Base-by-base conservation (phyloP, 2,888 invertebrate species). In the Gymnoscelis rufifasciata region DNA sequence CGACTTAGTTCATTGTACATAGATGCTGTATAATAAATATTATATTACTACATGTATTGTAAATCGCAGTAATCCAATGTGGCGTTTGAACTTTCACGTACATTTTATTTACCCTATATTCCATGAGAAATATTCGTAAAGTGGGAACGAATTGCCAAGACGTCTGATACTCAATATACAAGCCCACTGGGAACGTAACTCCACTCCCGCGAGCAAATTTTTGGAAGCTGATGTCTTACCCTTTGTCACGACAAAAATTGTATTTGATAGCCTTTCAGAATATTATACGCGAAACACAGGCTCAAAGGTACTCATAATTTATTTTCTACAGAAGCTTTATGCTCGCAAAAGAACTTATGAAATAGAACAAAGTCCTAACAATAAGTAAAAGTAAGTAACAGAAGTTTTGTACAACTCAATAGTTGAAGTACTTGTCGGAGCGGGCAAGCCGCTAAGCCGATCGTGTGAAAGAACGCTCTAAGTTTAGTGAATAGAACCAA, bases 361-460 rank as follows among this genome's bases (percentile, higher is more conserved):
- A 63, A 66, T 65, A 64, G 64, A 65, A 64, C 66, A 64, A 66
- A 71, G 58, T 71, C 61, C 61, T 65, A 75, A 83, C 80, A 82
- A 81, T 78, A 68, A 67, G 54, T 37, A 28, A 39, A 47, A 46
- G 43, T 48, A 62, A 64, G 70, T 64, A 72, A 68, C 57, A 64
- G 59, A 77, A 80, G 66, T 78, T 71, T 53, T 58, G 56, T 62
- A 60, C 56, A 72, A 75, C 72, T 71, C 65, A 59, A 65, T 68
- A 68, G 74, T 81, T 72, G 71, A 80, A 80, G 69, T 76, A 74
- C 78, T 78, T 74, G 64, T 54, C 65, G 74, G 68, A 66, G 68
- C 65, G 69, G 71, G 72, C 77, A 73, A 79, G 79, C 76, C 78
- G 74, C 77, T 86, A 84, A 84, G 83, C 78, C 83, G 83, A 76